phyloP scores from a whole-genome alignment of 2,113 vertebrate genomes.

The Chroicocephalus ridibundus region DNA sequence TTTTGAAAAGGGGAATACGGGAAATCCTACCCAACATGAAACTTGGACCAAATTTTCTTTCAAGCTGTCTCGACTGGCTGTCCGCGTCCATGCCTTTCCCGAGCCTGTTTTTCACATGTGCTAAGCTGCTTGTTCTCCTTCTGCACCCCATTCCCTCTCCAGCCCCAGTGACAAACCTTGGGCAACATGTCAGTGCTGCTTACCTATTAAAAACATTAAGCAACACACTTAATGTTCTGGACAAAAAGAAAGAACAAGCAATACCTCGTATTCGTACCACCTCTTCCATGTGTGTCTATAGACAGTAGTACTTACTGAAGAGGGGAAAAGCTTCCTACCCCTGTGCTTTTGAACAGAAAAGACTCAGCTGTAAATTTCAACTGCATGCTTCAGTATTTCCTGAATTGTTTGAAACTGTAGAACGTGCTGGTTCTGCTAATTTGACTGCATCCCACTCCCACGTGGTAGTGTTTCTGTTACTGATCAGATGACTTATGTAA shows the following conservation, averaged over 20 bases:
- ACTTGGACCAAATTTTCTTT: conserved; percentile 44
- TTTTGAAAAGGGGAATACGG: background rate
- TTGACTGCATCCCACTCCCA: background rate
- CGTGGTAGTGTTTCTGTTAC: background rate
- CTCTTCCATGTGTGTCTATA: background rate
- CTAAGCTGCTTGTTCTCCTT: conserved; percentile 7
- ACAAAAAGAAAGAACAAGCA: conserved; percentile 16
- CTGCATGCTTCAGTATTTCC: conserved; percentile 20
- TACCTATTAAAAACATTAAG: conserved; percentile 40
- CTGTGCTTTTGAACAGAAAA: background rate
- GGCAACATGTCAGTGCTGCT: background rate
- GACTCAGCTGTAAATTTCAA: background rate
- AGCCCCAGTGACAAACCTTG: background rate
- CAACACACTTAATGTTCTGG: conserved; percentile 44
- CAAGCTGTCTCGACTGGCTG: conserved; percentile 31
- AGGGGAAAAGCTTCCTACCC: background rate
- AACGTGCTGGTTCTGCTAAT: background rate
- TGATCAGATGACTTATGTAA: conserved; percentile 37
- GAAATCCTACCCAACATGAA: background rate
- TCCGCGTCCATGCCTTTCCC: background rate
- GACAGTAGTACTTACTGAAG: background rate
- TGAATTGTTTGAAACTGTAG: background rate
- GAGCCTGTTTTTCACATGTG: conserved; percentile 2
- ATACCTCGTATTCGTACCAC: background rate
- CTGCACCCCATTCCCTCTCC: background rate